Evolutionary conservation across 2,113 vertebrate genomes (phyloP), one percentile per base, ranked within the genome.

Genomic region (Apteryx owenii): DNA sequence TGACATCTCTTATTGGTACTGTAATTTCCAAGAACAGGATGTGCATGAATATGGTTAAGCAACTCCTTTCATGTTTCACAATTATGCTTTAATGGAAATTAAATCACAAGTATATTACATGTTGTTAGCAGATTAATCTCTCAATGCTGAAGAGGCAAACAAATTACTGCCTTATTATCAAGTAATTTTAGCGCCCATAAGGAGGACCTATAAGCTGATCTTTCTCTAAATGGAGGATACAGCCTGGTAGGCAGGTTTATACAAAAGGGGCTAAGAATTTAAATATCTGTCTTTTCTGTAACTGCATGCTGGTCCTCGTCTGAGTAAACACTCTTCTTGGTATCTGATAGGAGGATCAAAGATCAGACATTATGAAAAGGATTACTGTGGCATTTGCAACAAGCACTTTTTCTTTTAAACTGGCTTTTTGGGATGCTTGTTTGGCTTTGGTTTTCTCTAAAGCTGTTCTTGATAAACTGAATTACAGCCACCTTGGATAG

Each of bases 71-170:
- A 93, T 95, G 75, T 90, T 97, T 97, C 85, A 94, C 94, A 96
- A 93, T 98, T 97, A 95, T 93, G 88, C 36, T 38, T 38, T 38
- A 38, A 38, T 38, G 36, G 36, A 38, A 38, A 38, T 38, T 38
- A 38, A 38, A 38, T 38, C 36, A 38, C 36, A 38, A 38, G 36
- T 38, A 38, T 38, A 38, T 38, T 38, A 38, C 36, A 38, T 93
- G 70, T 88, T 64, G 26, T 75, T 97, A 94, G 95, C 93, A 97
- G 96, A 98, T 97, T 94, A 98, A 98, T 98, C 91, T 97, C 76
- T 96, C 95, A 97, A 96, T 93, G 88, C 95, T 97, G 96, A 98
- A 84, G 84, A 96, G 81, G 95, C 93, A 98, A 97, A 95, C 95
- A 97, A 93, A 94, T 87, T 93, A 85, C 94, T 97, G 84, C 10